Conservation (phyloP, 2,888 invertebrate genomes). For the Sminthurides aquaticus region DNA sequence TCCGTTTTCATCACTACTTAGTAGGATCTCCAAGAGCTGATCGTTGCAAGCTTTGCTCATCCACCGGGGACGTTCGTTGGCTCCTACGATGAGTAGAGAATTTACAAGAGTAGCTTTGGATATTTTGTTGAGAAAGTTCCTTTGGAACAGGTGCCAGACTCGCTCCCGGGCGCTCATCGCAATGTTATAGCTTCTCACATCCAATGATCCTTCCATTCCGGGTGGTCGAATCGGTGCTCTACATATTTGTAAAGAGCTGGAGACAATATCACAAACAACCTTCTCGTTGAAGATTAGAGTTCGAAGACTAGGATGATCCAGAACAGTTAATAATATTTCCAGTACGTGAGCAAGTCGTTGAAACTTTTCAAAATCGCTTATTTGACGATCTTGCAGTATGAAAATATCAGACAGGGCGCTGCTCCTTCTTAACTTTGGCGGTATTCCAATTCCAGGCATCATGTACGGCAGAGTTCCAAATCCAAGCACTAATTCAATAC, state of each 20-base stretch:
- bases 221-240: slow-evolving; percentile 61
- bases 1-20: slow-evolving; percentile 23
- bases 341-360: slow-evolving; percentile 29
- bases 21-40: slow-evolving; percentile 22
- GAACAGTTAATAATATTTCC: slow-evolving; percentile 21
- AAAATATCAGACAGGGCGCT: slow-evolving; percentile 24
- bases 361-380: slow-evolving; percentile 27
- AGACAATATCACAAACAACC: slow-evolving; percentile 57
- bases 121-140: slow-evolving; percentile 16
- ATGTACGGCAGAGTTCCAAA: slow-evolving; percentile 62
- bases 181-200: slow-evolving; percentile 23
- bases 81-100: slow-evolving; percentile 32
- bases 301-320: slow-evolving; percentile 23
- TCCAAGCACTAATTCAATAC: slow-evolving; percentile 57
- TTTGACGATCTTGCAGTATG: slow-evolving; percentile 16
- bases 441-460: slow-evolving; percentile 59
- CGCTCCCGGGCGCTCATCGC: slow-evolving; percentile 23
- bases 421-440: slow-evolving; percentile 39
- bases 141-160: slow-evolving; percentile 12
- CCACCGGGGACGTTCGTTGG: slow-evolving; percentile 28
- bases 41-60: slow-evolving; percentile 29
- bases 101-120: slow-evolving; percentile 27
- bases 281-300: slow-evolving; percentile 50
- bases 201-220: slow-evolving; percentile 15
- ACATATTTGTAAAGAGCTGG: slow-evolving; percentile 61